Evolutionary conservation across 1,140 invertebrate species (phyloP).

Genomic region (Hestina assimilis): DNA sequence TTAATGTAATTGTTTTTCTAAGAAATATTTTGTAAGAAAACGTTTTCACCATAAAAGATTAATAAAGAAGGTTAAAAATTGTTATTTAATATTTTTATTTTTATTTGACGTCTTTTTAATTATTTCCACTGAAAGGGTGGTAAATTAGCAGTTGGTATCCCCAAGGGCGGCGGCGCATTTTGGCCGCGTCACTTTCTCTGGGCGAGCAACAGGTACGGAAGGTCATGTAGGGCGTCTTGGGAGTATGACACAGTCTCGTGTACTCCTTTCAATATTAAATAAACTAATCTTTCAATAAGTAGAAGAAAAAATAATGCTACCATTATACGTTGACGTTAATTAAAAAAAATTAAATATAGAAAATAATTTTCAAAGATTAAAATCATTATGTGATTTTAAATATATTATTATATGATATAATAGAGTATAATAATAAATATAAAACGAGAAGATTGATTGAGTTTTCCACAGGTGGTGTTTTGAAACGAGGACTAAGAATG

Average conservation of each 20-base stretch:
- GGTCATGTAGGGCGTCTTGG: slow-evolving; percentile 52
- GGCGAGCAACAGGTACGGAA: slow-evolving; percentile 68
- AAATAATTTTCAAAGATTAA: too few species aligned
- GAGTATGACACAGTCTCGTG: slow-evolving; percentile 29
- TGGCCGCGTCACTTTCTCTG: slow-evolving; percentile 57
- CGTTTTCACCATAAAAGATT: not conserved
- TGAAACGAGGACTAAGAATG: too few species aligned
- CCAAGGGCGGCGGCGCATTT: slow-evolving; percentile 56
- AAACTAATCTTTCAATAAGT: not conserved
- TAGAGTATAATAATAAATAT: too few species aligned
- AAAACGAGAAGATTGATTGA: too few species aligned
- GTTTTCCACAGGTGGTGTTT: too few species aligned
- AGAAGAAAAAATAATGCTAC: not conserved
- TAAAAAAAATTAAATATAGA: too few species aligned
- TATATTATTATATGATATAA: too few species aligned
- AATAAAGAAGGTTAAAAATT: not conserved
- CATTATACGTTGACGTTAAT: too few species aligned
- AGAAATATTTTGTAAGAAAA: not conserved
- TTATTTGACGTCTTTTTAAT: not conserved
- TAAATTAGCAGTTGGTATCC: slow-evolving; percentile 38
- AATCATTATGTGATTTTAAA: too few species aligned
- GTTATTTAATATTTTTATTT: not conserved
- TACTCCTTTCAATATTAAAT: slow-evolving; percentile 17
- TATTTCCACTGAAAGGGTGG: slow-evolving; percentile 14
- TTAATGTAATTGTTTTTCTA: too few species aligned